Evolutionary conservation across 1,140 invertebrate species (phyloP).

Genomic region (Magallana gigas): DNA sequence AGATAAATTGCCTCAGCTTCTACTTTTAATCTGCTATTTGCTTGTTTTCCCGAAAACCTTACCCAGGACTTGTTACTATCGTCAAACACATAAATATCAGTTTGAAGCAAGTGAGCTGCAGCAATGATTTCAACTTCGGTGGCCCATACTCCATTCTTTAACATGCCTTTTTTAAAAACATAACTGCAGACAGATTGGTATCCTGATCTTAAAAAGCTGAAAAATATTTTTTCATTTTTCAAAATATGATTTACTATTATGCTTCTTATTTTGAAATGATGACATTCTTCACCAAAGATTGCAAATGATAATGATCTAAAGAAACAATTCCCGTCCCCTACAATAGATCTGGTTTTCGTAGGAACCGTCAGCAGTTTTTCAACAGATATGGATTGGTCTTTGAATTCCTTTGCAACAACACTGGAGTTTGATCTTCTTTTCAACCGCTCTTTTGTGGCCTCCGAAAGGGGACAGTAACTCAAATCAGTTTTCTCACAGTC

Average conservation of each 20-base stretch:
- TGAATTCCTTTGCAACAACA: background rate
- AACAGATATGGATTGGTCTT: background rate
- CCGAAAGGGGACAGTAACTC: background rate
- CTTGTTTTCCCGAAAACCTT: conserved; percentile 27
- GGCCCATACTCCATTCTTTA: conserved; percentile 40
- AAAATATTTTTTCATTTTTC: background rate
- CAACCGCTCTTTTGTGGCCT: background rate
- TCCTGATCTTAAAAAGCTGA: conserved; percentile 42
- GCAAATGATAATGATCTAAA: conserved; percentile 38
- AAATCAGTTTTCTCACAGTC: background rate
- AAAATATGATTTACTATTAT: conserved; percentile 7
- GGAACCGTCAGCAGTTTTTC: background rate
- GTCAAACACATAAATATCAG: conserved; percentile 40
- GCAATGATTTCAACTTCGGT: conserved; percentile 45
- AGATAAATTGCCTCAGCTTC: conserved; percentile 11
- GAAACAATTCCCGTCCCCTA: conserved; percentile 43
- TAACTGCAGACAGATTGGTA: conserved; percentile 34
- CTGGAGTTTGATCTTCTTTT: background rate
- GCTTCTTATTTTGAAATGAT: conserved; percentile 33
- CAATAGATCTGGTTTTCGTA: background rate
- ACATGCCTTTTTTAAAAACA: conserved; percentile 39
- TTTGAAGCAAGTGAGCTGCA: conserved; percentile 16
- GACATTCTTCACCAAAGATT: background rate
- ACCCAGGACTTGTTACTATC: background rate
- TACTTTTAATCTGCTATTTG: background rate